Base-by-base conservation (phyloP, 2,888 invertebrate genomes). In the Agrypnus murinus region DNA sequence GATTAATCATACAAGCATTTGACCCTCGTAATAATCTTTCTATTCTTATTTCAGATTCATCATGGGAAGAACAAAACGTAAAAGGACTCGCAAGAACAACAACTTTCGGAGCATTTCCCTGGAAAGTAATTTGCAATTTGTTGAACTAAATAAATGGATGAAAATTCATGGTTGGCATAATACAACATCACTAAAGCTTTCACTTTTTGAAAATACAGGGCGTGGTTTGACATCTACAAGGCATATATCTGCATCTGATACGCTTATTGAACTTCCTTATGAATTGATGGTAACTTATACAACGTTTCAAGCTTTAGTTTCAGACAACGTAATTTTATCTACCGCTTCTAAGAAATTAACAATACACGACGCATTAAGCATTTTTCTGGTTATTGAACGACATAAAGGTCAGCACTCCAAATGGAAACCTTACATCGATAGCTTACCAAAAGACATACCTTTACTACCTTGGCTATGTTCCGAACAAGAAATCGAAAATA, bases 281-380 rank as follows among this genome's bases (percentile, higher is more conserved):
- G 85, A 88, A 76, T 82, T 89, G 69, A 87, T 92, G 59, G 88
- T 92, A 55, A 90, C 88, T 74, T 86, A 89, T 19, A 87, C 87
- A 57, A 90, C 90, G 32, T 74, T 82, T 53, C 78, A 80, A 40
- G 73, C 80, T 14, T 78, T 68, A 3, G 60, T 88, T 19, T 72
- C 53, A 63, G 45, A 63, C 66, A 71, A 31, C 48, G 77, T 15
- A 73, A 38, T 69, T 81, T 79, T 34, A 77, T 48, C 43, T 43
- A 50, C 60, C 15, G 8, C 36, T 4, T 8, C 10, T 69, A 78
- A 81, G 58, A 82, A 83, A 45, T 82, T 91, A 68, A 86, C 89
- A 67, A 91, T 93, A 76, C 95, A 95, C 79, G 90, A 93, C 72
- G 84, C 94, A 19, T 84, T 97, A 75, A 89, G 93, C 4, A 86